Evolutionary conservation across 2,113 vertebrate species (phyloP).

Genomic region (Myiopsitta monachus): DNA sequence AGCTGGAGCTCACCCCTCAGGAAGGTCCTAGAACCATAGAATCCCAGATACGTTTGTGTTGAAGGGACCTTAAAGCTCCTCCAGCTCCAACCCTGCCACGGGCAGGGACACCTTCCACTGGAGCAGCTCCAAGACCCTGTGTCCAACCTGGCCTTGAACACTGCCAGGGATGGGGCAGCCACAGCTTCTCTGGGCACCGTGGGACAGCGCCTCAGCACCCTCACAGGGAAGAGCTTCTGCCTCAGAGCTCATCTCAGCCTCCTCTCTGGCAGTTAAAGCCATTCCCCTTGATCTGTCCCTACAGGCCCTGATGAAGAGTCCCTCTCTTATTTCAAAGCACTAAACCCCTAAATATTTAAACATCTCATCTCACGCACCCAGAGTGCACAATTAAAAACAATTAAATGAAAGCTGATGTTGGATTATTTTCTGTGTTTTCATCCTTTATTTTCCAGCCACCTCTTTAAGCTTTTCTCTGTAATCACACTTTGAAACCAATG

Average conservation of each 20-base stretch:
- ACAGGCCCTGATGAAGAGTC: background rate
- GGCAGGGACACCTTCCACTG: background rate
- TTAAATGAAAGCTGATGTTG: background rate
- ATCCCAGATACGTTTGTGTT: background rate
- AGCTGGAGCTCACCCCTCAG: too few relatives aligned
- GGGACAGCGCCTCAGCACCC: too few relatives aligned
- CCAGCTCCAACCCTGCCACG: rapidly evolving
- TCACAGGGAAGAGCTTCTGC: background rate
- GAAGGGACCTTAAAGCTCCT: background rate
- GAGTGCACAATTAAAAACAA: background rate
- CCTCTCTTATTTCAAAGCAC: background rate
- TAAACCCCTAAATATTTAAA: background rate
- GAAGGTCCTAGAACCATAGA: background rate
- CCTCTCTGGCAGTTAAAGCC: background rate
- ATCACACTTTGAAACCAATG: background rate
- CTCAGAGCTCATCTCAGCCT: background rate
- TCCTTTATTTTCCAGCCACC: background rate
- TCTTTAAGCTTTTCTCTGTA: background rate
- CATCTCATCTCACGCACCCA: background rate
- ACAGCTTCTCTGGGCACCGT: too few relatives aligned
- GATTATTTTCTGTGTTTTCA: background rate
- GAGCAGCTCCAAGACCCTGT: background rate
- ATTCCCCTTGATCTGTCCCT: background rate
- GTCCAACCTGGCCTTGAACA: too few relatives aligned
- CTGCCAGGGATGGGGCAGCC: too few relatives aligned